These are phyloP conservation scores for Maconellicoccus hirsutus DNA, from an alignment of 1,140 invertebrate genomes.

Conservation along the genomic window DNA sequence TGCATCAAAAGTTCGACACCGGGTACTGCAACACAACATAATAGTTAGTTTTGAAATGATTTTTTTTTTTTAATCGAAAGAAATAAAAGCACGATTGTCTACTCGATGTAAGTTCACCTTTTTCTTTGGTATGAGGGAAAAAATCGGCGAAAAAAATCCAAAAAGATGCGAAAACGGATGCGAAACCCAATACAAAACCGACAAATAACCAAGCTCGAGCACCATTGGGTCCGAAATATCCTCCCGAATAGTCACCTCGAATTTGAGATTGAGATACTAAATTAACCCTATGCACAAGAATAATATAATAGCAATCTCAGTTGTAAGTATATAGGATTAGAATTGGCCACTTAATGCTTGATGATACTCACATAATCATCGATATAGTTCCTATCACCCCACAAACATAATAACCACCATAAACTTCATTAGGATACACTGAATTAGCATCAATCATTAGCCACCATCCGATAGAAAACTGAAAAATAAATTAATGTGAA, in stretches of 20 bases:
- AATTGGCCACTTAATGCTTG: too few species aligned
- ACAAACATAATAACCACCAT: slow-evolving; percentile 77
- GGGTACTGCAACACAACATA: slow-evolving; percentile 44
- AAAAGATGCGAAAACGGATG: slow-evolving; percentile 82
- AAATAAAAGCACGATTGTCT: too few species aligned
- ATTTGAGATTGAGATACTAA: slow-evolving; percentile 89
- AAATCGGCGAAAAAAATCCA: slow-evolving; percentile 89
- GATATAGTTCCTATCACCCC: slow-evolving; percentile 89
- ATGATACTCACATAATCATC: slow-evolving; percentile 68
- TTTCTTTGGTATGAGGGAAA: slow-evolving; percentile 34
- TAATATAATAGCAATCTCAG: slow-evolving; percentile 18
- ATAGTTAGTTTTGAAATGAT: too few species aligned
- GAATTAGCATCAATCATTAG: slow-evolving; percentile 88
- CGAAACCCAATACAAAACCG: slow-evolving; percentile 93
- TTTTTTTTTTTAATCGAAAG: background rate
- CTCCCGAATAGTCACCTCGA: slow-evolving; percentile 78
- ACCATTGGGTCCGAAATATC: slow-evolving; percentile 76
- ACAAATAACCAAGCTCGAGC: slow-evolving; percentile 91
- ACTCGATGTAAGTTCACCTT: slow-evolving; percentile 1
- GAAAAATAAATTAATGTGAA: too few species aligned
- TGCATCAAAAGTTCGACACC: slow-evolving; percentile 88
- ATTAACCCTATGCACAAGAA: slow-evolving; percentile 64
- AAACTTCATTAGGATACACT: slow-evolving; percentile 58
- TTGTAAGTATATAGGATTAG: background rate
- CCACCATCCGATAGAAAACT: slow-evolving; percentile 98